Percentiles rank a stretch among this genome's conserved stretches.
These are phyloP conservation scores for Ophioninae sp. DNA, from an alignment of 2,888 invertebrate genomes.

Conservation along the genomic window DNA sequence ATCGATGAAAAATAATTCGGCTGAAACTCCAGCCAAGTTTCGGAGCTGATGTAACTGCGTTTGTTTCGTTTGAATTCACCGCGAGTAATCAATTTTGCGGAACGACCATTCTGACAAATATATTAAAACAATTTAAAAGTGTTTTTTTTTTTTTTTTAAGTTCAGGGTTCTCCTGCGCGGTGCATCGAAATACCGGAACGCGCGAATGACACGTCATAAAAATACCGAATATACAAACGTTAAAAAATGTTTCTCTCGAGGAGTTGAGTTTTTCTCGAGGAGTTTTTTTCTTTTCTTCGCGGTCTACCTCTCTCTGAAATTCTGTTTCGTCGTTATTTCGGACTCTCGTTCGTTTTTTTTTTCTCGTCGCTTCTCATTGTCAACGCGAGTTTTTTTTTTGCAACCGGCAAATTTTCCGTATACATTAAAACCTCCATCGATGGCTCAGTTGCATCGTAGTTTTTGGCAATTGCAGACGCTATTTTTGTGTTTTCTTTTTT, in stretches of 20 bases:
- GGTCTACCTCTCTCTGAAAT: constrained; percentile 15
- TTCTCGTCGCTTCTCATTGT: not conserved
- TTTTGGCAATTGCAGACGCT: constrained; percentile 26
- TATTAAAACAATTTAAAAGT: too few relatives aligned
- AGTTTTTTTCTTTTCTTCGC: constrained; percentile 23
- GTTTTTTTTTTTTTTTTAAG: not conserved
- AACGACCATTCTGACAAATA: not conserved
- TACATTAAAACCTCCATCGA: not conserved
- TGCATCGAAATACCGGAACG: constrained; percentile 68
- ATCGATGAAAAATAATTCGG: not conserved
- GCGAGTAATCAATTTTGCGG: not conserved
- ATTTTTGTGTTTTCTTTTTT: not conserved
- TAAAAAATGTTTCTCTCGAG: constrained; percentile 62
- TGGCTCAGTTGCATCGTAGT: constrained; percentile 11
- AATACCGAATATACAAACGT: constrained; percentile 70
- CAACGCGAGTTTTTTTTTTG: constrained; percentile 32
- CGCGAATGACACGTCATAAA: constrained; percentile 69
- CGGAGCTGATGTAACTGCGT: not conserved
- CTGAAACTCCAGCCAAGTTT: not conserved
- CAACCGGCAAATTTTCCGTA: constrained; percentile 45
- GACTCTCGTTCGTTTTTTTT: constrained; percentile 34
- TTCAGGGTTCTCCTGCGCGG: not conserved
- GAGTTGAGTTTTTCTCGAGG: constrained; percentile 42
- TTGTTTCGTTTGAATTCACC: too few relatives aligned
- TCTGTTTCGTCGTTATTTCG: constrained; percentile 57